phyloP scores from a whole-genome alignment of 2,797 vertebrate species.

The Crenuchus spilurus region DNA sequence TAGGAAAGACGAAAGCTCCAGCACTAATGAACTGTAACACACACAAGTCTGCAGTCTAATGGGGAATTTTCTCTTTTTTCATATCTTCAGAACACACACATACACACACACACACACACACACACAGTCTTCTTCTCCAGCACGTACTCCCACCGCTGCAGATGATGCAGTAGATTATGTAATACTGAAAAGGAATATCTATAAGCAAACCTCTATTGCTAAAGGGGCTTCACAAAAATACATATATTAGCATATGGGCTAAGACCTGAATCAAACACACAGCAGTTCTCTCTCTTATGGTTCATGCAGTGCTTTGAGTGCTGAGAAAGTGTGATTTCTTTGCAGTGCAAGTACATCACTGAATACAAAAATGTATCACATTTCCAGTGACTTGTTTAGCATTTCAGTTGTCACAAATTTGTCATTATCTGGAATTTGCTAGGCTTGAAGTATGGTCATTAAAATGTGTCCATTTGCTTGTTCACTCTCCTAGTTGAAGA shows the following conservation, averaged over 20 bases:
- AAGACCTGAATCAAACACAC: too few relatives aligned
- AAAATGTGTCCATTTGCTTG: neutral
- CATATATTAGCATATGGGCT: neutral
- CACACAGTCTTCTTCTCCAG: neutral
- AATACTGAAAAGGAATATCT: neutral
- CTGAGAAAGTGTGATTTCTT: too few relatives aligned
- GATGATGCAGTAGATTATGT: constrained; percentile 2
- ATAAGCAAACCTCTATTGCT: neutral
- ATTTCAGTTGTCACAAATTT: too few relatives aligned
- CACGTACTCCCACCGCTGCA: neutral
- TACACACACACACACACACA: neutral
- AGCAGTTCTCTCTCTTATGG: too few relatives aligned
- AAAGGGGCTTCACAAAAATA: too few relatives aligned
- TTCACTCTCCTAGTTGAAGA: constrained; percentile 67
- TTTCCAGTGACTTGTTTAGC: too few relatives aligned
- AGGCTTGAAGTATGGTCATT: too few relatives aligned
- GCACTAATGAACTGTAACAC: neutral
- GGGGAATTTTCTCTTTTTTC: neutral
- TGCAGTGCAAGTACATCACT: too few relatives aligned
- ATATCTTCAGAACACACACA: too few relatives aligned
- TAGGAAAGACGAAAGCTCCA: neutral
- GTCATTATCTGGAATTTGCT: too few relatives aligned
- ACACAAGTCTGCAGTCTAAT: neutral
- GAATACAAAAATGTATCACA: too few relatives aligned
- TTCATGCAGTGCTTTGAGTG: too few relatives aligned